Evolutionary conservation across 2,113 vertebrate genomes (phyloP).

Genomic region (Phalacrocorax aristotelis): DNA sequence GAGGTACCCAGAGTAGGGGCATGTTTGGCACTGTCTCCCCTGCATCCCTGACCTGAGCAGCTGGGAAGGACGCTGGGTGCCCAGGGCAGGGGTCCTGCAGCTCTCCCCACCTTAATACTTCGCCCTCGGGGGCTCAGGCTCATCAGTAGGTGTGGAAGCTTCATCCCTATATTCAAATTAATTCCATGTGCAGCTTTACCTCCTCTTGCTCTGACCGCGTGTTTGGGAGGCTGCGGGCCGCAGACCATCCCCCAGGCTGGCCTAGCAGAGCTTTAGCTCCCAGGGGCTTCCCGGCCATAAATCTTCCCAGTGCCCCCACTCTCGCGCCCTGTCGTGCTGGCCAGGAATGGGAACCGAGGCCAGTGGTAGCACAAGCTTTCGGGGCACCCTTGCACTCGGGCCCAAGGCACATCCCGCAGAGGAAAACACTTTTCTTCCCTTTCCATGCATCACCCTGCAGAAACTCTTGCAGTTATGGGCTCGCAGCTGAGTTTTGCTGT

Average conservation of each 20-base stretch:
- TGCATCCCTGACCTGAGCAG: background rate
- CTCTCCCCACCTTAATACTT: background rate
- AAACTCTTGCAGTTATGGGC: background rate
- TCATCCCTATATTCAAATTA: fast-evolving
- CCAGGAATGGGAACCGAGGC: background rate
- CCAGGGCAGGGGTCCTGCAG: background rate
- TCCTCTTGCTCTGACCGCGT: fast-evolving
- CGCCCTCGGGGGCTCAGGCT: background rate
- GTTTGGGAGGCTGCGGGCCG: background rate
- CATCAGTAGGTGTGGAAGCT: background rate
- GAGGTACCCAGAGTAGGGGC: fast-evolving
- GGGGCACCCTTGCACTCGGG: background rate
- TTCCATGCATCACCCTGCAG: background rate
- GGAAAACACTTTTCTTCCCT: background rate
- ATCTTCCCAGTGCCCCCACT: fast-evolving
- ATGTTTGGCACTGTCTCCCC: fast-evolving
- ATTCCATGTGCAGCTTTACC: background rate
- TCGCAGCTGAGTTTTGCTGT: background rate
- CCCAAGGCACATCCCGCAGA: background rate
- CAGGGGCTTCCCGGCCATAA: fast-evolving
- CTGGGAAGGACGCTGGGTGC: background rate
- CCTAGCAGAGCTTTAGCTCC: background rate
- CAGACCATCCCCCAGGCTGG: background rate
- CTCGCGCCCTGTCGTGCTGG: background rate
- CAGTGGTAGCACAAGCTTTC: fast-evolving